These are phyloP conservation scores for Enteromius mattozi DNA, from an alignment of 2,797 vertebrate genomes.

Conservation along the genomic window DNA sequence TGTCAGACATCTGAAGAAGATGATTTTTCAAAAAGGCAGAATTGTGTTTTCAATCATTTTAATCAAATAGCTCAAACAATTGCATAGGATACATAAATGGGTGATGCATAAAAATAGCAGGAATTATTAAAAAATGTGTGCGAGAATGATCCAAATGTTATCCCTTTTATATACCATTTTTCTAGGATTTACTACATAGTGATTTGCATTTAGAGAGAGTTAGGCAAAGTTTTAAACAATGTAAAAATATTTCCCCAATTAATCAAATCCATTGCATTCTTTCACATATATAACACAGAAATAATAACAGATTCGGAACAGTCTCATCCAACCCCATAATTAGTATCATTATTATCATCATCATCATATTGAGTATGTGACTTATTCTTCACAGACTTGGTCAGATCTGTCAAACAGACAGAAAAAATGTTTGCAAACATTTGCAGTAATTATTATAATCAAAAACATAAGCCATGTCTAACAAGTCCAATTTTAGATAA, in stretches of 20 bases:
- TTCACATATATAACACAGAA: background rate
- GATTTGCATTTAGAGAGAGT: background rate
- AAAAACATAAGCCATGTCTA: background rate
- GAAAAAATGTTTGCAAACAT: background rate
- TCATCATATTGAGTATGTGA: background rate
- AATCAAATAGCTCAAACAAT: slow-evolving; percentile 66
- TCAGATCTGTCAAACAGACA: background rate
- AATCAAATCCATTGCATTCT: slow-evolving; percentile 11
- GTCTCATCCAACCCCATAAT: background rate
- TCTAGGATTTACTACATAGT: background rate
- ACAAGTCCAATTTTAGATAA: background rate
- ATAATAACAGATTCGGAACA: background rate
- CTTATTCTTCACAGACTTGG: background rate
- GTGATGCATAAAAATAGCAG: slow-evolving; percentile 46
- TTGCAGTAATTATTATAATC: background rate
- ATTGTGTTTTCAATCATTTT: slow-evolving; percentile 56
- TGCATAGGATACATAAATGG: slow-evolving; percentile 66
- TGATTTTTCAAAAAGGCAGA: background rate
- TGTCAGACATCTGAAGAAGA: background rate
- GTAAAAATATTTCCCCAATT: background rate
- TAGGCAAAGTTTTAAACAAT: background rate
- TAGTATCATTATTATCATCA: background rate
- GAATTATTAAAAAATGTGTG: slow-evolving; percentile 23
- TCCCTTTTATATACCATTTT: background rate
- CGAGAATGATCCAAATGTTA: background rate